phyloP scores from a whole-genome alignment of 1,140 invertebrate species.

The Cecropterus lyciades region DNA sequence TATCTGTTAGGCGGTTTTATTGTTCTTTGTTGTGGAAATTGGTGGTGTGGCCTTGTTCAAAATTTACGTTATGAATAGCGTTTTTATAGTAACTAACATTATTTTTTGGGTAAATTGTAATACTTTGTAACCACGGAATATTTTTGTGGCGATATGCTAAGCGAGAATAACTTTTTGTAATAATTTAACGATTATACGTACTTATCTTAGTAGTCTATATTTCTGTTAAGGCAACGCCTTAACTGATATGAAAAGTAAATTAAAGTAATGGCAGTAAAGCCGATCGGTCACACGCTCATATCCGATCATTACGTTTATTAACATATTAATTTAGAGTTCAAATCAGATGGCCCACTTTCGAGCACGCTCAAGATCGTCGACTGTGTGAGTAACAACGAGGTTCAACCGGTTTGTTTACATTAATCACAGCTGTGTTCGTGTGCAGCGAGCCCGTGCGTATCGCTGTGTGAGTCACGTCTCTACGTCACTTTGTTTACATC shows the following conservation, averaged over 20 bases:
- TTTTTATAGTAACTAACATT: slow-evolving; percentile 3
- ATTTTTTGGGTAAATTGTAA: slow-evolving; percentile 18
- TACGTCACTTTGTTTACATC: slow-evolving; percentile 79
- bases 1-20: slow-evolving; percentile 53
- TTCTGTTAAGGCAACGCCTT: no score
- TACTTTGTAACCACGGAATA: neutral
- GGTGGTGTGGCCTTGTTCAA: slow-evolving; percentile 38
- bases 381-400: slow-evolving; percentile 56
- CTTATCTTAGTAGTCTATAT: neutral
- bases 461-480: slow-evolving; percentile 69
- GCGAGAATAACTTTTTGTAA: neutral
- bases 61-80: slow-evolving; percentile 25
- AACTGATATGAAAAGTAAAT: neutral
- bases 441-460: slow-evolving; percentile 41
- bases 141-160: slow-evolving; percentile 1
- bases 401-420: slow-evolving; percentile 80
- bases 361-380: slow-evolving; percentile 40
- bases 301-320: slow-evolving; percentile 33
- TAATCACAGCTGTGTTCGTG: slow-evolving; percentile 57
- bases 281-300: slow-evolving; percentile 14
- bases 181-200: no score
- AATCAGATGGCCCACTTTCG: slow-evolving; percentile 76
- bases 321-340: slow-evolving; percentile 41
- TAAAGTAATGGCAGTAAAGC: neutral
- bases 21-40: slow-evolving; percentile 52